Base-by-base conservation (phyloP, 2,797 vertebrate species). In the Staurois parvus region DNA sequence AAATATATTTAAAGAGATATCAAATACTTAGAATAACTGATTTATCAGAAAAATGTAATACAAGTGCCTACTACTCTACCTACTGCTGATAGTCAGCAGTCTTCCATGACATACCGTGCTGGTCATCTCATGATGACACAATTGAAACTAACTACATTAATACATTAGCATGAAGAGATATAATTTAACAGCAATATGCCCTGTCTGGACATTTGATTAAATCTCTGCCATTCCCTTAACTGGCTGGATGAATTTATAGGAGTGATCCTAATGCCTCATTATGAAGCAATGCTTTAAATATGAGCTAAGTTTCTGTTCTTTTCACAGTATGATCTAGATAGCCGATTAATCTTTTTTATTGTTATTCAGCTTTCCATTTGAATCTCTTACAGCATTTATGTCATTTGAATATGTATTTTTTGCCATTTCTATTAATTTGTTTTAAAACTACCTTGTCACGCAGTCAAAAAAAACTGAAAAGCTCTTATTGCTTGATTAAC, bases 341-440 rank as follows among this genome's bases (percentile, higher is more conserved):
- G 76, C 21, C 12, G 26, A 75, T 80, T 66, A 74, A 85, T 80
- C 77, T 68, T 75, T 80, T 73, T 75, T 80, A 85, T 85, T 85
- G 76, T 73, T 79, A 79, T 79, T 73, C 70, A 64, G 37, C 48
- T 37, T 75, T 70, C 52, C 59, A 84, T 68, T 67, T 84, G 68
- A 79, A 64, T 84, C n/a, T 85, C 69, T 85, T 85, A 21, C 45
- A 69, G 32, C 72, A 75, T 80, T 80, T 85, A 42, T 85, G 79
- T 80, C 72, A 85, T 85, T 74, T 75, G 75, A 72, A 80, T 80
- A 85, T 68, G 26, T 74, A 80, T 62, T 85, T 80, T 85, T 73
- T 68, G 62, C 77, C 42, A 75, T 85, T 75, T 75, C 70, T 75
- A 74, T 85, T 80, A 74, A 75, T 85, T 80, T 85, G 84, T 85